These are phyloP conservation scores for Ephydatia muelleri DNA, from an alignment of 37 sponge, comb jelly and placozoan genomes.

Conservation along the genomic window DNA sequence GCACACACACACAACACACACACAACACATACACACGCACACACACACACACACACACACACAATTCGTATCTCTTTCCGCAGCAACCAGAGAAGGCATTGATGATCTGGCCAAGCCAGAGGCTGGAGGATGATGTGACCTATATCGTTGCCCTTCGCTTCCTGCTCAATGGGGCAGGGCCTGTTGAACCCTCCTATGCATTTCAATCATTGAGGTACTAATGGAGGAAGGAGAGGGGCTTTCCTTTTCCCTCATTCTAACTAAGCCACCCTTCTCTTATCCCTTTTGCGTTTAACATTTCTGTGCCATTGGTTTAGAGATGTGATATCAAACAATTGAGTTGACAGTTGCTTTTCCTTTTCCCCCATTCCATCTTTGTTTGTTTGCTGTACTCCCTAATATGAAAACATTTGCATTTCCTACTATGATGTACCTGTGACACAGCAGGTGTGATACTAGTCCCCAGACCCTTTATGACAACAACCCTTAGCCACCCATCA, in stretches of 20 bases:
- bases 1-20: not conserved
- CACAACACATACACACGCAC: not conserved
- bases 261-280: not conserved
- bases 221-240: too few relatives aligned
- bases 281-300: too few relatives aligned
- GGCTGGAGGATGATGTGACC: slow-evolving; percentile 37
- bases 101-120: slow-evolving; percentile 70
- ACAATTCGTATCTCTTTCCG: not conserved
- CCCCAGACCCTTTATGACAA: not conserved
- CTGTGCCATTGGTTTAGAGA: too few relatives aligned
- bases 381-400: too few relatives aligned
- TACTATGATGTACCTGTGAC: too few relatives aligned
- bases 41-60: not conserved
- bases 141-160: slow-evolving; percentile 70
- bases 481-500: not conserved
- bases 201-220: slow-evolving; percentile 71
- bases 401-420: slow-evolving; percentile 3
- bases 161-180: slow-evolving; percentile 22
- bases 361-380: not conserved
- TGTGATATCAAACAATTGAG: too few relatives aligned
- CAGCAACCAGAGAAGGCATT: slow-evolving; percentile 35
- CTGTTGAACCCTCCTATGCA: slow-evolving; percentile 44
- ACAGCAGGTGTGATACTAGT: too few relatives aligned
- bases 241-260: not conserved
- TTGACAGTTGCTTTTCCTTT: too few relatives aligned